Base-by-base conservation (phyloP, 2,888 invertebrate genomes). In the Acanthococcus lagerstroemiae region DNA sequence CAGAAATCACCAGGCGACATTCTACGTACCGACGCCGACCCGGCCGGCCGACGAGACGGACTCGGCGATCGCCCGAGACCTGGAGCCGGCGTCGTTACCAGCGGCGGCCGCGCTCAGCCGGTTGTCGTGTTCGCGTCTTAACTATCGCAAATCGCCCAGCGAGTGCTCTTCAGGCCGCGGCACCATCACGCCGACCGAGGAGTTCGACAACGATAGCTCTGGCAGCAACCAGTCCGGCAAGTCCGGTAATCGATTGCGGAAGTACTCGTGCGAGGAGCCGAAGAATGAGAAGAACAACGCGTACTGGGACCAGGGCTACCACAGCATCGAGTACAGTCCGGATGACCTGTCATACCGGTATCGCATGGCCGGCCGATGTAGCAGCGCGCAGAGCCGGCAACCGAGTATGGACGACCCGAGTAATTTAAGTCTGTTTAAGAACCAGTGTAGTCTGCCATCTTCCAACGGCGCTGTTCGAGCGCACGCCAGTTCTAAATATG, bases 21-120 rank as follows among this genome's bases (percentile, higher is more conserved):
- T 87, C 74, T 87, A 87, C 74, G 86, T 87, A 27, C 87, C 87
- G 66, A 84, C 84, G 74, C 82, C 82, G 65, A 57, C 52, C 24
- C 56, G 7, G 30, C 54, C 55, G 46, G 21, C 21, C 17, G 60
- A 56, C 45, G 58, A 15, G 27, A 52, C 57, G 26, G 17, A 25
- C 26, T n/a, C n/a, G n/a, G n/a, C n/a, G n/a, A 55, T 37, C 44
- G 55, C 9, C 61, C 54, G 44, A 37, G 19, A 37, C n/a, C 4
- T 25, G 26, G 65, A 55, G 45, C 65, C 65, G 25, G 19, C 30
- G 4, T 66, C 66, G 24, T 57, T 66, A 24, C 66, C 66, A n/a
- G n/a, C 66, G 21, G 9, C 61, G 4, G 15, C 25, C 17, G 55
- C 45, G 15, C 24, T 55, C 15, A 19, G 25, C 9, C 48, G 50